phyloP scores from a whole-genome alignment of 2,113 vertebrate genomes.

The Zapus hudsonius region DNA sequence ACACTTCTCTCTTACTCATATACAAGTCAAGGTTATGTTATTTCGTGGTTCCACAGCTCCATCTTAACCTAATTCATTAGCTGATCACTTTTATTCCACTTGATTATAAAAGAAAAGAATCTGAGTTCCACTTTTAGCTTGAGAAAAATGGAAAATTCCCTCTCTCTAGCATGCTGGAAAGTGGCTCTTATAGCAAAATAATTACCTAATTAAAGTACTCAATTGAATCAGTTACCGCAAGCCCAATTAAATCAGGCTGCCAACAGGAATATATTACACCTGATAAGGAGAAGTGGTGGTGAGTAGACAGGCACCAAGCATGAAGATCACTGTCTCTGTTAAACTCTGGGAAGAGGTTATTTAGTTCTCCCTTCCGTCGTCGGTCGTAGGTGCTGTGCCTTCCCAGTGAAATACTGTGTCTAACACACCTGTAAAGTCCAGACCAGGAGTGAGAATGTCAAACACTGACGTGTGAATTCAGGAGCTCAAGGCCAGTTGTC shows the following conservation, averaged over 20 bases:
- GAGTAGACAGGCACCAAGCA: conserved; percentile 59
- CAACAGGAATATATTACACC: conserved; percentile 72
- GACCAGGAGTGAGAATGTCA: neutral
- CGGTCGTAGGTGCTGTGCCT: conserved; percentile 35
- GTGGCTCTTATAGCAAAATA: conserved; percentile 77
- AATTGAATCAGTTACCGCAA: conserved; percentile 77
- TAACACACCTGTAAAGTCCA: neutral
- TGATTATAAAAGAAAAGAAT: conserved; percentile 69
- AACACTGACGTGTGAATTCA: neutral
- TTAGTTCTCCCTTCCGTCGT: conserved; percentile 53
- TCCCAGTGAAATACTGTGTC: conserved; percentile 20
- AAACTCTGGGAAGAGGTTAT: conserved; percentile 35
- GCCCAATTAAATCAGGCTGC: conserved; percentile 79
- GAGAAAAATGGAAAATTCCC: conserved; percentile 64
- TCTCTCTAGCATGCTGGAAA: conserved; percentile 59
- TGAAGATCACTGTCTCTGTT: conserved; percentile 67
- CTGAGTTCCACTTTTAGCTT: conserved; percentile 64
- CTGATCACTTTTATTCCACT: conserved; percentile 63
- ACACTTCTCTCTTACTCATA: conserved; percentile 23
- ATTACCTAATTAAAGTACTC: conserved; percentile 80
- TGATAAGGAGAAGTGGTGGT: conserved; percentile 66
- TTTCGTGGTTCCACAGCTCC: conserved; percentile 45
- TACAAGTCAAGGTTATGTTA: conserved; percentile 52
- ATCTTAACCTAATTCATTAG: conserved; percentile 61
- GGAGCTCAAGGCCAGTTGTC: conserved; percentile 29